phyloP scores from a whole-genome alignment of 1,140 invertebrate species.

The Procambarus clarkii region DNA sequence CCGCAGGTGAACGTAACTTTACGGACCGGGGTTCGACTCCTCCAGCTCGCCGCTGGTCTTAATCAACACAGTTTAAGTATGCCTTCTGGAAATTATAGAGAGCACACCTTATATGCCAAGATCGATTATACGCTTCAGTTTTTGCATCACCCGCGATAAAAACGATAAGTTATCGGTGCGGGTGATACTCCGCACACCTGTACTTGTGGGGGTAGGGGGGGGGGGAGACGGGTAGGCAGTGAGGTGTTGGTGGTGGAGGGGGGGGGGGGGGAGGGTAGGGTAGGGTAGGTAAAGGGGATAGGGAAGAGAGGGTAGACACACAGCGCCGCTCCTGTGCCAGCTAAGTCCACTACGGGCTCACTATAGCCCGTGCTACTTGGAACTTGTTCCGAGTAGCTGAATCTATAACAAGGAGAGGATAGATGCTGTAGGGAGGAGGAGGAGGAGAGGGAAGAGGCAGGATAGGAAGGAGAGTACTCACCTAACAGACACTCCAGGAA shows the following conservation, averaged over 20 bases:
- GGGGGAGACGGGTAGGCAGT: background rate
- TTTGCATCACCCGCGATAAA: constrained; percentile 23
- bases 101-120: constrained; percentile 47
- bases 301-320: too few species aligned
- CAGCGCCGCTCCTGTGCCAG: too few species aligned
- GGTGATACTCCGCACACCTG: constrained; percentile 40
- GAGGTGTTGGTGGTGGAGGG: background rate
- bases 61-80: constrained; percentile 63
- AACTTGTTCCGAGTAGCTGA: too few species aligned
- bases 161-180: constrained; percentile 32
- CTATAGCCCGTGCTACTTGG: too few species aligned
- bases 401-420: too few species aligned
- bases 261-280: background rate
- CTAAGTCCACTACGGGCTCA: too few species aligned
- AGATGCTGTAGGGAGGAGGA: too few species aligned
- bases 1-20: constrained; percentile 12
- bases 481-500: too few species aligned
- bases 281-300: too few species aligned
- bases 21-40: background rate
- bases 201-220: background rate
- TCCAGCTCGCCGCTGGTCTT: constrained; percentile 37
- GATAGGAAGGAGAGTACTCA: too few species aligned
- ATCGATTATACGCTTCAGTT: constrained; percentile 58
- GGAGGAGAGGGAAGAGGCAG: too few species aligned
- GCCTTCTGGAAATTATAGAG: constrained; percentile 57